These are phyloP conservation scores for Nanger granti DNA, from an alignment of 2,113 vertebrate genomes.

Conservation along the genomic window DNA sequence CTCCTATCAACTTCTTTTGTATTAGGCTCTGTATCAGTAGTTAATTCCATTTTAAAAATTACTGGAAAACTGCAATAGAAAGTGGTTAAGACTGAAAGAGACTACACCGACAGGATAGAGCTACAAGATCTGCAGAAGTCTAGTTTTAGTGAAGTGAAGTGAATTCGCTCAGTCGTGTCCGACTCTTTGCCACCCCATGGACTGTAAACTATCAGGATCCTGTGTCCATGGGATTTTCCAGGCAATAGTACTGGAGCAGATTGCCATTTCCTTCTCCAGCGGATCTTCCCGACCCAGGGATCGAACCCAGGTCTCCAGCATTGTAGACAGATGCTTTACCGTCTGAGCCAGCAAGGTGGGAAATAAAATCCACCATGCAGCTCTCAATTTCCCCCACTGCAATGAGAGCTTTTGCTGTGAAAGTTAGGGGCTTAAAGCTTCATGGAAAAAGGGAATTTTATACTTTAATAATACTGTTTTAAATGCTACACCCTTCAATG, in stretches of 20 bases:
- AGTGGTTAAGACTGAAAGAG: conserved; percentile 68
- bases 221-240: too few species aligned
- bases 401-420: background rate
- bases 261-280: too few species aligned
- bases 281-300: too few species aligned
- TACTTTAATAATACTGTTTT: background rate
- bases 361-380: conserved; percentile 1
- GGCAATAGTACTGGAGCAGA: too few species aligned
- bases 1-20: conserved; percentile 68
- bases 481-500: background rate
- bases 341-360: background rate
- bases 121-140: conserved; percentile 46
- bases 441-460: conserved; percentile 43
- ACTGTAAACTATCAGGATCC: too few species aligned
- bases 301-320: too few species aligned
- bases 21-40: conserved; percentile 67
- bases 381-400: background rate
- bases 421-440: conserved; percentile 1
- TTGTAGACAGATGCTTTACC: too few species aligned
- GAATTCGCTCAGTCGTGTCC: too few species aligned
- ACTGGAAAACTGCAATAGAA: conserved; percentile 60
- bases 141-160: conserved; percentile 24
- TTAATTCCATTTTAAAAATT: conserved; percentile 71
- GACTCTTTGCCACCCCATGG: too few species aligned
- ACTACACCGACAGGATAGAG: conserved; percentile 40